phyloP scores from a whole-genome alignment of 2,888 invertebrate species.

The Microctonus aethiopoides region DNA sequence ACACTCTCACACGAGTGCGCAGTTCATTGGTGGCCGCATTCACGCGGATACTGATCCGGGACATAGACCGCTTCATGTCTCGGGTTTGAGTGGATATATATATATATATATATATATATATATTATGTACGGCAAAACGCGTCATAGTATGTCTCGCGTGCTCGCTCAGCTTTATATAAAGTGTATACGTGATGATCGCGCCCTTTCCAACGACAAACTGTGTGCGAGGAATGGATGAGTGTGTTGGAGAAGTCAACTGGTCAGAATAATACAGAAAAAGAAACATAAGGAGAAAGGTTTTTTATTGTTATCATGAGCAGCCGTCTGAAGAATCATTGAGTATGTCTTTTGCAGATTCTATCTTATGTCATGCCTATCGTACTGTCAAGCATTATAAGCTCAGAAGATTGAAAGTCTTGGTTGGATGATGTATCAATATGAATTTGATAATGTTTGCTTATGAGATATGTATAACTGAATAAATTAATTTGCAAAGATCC shows the following conservation, averaged over 20 bases:
- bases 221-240: conserved; percentile 1
- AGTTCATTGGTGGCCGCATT: conserved; percentile 21
- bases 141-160: conserved; percentile 26
- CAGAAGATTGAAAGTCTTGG: no score
- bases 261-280: conserved; percentile 15
- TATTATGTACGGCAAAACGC: conserved; percentile 3
- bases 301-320: conserved; percentile 35
- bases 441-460: no score
- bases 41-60: conserved; percentile 1
- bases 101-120: conserved; percentile 7
- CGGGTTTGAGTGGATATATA: conserved; percentile 5
- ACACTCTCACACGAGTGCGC: conserved; percentile 4
- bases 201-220: conserved; percentile 22
- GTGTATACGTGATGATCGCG: conserved; percentile 25
- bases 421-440: no score
- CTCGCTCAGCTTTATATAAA: conserved; percentile 1
- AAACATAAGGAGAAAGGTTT: conserved; percentile 27
- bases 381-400: no score
- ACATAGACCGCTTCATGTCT: conserved; percentile 9
- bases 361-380: conserved; percentile 43
- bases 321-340: conserved; percentile 34
- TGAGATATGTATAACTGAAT: no score
- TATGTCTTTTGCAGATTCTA: conserved; percentile 49
- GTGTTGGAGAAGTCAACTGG: background rate
- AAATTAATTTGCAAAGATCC: no score